phyloP scores from a whole-genome alignment of 2,888 invertebrate species.

The Antheraea assamensis region DNA sequence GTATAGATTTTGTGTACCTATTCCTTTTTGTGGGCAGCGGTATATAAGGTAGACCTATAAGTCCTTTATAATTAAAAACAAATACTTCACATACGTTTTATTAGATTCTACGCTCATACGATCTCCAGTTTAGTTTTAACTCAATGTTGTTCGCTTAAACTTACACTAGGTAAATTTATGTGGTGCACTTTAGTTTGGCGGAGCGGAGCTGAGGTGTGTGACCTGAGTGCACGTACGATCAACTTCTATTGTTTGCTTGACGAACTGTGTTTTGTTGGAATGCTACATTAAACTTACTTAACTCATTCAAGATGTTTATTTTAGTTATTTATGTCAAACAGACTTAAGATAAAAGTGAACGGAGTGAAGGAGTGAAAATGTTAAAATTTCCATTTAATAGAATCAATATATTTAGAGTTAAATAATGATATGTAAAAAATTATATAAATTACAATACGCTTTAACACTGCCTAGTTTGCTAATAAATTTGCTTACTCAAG shows the following conservation, averaged over 20 bases:
- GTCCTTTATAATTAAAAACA: no score
- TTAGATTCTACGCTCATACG: conserved; percentile 17
- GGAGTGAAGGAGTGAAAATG: no score
- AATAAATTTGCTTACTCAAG: background rate
- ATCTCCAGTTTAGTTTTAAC: conserved; percentile 43
- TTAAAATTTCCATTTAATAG: no score
- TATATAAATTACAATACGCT: background rate
- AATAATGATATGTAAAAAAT: no score
- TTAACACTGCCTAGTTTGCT: background rate
- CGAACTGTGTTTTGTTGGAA: conserved; percentile 20
- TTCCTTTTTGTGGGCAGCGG: no score
- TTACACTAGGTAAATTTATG: conserved; percentile 74
- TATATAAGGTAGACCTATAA: no score
- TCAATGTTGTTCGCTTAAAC: conserved; percentile 60
- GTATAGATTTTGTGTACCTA: no score
- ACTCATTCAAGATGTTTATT: background rate
- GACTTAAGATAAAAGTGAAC: no score
- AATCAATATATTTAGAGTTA: no score
- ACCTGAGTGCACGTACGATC: conserved; percentile 35
- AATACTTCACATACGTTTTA: background rate
- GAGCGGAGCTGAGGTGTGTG: conserved; percentile 64
- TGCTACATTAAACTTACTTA: conserved; percentile 3
- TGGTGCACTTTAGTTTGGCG: conserved; percentile 62
- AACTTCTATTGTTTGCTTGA: conserved; percentile 20
- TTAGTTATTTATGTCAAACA: background rate